phyloP scores from a whole-genome alignment of 2,113 vertebrate species.

The Misgurnus mizolepis region DNA sequence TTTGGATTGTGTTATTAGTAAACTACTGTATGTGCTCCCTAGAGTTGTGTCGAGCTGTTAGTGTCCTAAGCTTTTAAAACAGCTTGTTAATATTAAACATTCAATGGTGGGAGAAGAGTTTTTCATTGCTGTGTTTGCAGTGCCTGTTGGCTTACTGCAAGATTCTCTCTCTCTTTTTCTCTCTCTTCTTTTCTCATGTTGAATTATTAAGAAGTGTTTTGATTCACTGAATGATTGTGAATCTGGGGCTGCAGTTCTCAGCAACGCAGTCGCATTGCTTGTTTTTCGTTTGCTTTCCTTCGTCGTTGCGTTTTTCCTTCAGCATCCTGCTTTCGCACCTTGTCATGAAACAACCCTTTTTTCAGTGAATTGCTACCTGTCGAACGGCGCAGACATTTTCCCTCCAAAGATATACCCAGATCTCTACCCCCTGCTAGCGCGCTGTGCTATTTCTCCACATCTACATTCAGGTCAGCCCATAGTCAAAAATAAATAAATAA shows the following conservation, averaged over 20 bases:
- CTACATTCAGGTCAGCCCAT: slow-evolving; percentile 76
- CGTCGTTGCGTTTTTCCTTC: slow-evolving; percentile 50
- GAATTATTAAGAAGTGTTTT: slow-evolving; percentile 85
- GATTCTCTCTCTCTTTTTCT: slow-evolving; percentile 48
- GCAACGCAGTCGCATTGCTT: slow-evolving; percentile 67
- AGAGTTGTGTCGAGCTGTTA: background rate
- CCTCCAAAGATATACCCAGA: slow-evolving; percentile 11
- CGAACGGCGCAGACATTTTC: background rate
- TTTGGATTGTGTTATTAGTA: slow-evolving; percentile 33
- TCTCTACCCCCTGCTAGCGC: slow-evolving; percentile 47
- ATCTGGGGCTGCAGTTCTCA: slow-evolving; percentile 74
- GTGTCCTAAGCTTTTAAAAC: slow-evolving; percentile 31
- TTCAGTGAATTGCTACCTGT: slow-evolving; percentile 27
- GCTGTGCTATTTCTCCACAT: slow-evolving; percentile 61
- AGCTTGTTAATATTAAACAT: background rate
- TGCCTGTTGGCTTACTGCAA: slow-evolving; percentile 66
- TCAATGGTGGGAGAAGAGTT: background rate
- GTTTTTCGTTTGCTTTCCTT: slow-evolving; percentile 58
- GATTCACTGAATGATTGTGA: slow-evolving; percentile 80
- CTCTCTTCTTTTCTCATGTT: slow-evolving; percentile 69
- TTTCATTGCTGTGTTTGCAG: slow-evolving; percentile 46
- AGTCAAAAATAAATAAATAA: slow-evolving; percentile 52
- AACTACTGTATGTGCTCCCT: slow-evolving; percentile 23
- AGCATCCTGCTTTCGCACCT: slow-evolving; percentile 42
- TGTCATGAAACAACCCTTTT: slow-evolving; percentile 54